These are phyloP conservation scores for Corydoras maculifer DNA, from an alignment of 2,113 vertebrate species.

Conservation along the genomic window DNA sequence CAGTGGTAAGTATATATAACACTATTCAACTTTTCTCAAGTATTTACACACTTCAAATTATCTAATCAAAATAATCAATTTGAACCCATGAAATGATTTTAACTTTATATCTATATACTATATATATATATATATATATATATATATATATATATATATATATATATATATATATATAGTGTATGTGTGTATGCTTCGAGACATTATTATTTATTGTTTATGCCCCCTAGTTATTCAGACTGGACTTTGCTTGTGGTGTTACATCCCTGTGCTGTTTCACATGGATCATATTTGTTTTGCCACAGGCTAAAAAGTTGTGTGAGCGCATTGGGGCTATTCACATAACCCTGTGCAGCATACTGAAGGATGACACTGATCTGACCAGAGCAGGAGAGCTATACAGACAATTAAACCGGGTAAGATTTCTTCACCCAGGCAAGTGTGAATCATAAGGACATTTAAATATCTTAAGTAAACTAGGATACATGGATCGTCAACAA, in stretches of 20 bases:
- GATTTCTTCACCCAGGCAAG: not conserved
- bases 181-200: no score
- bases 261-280: slow-evolving; percentile 6
- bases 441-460: no score
- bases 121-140: no score
- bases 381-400: slow-evolving; percentile 21
- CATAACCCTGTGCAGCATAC: slow-evolving; percentile 46
- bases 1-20: slow-evolving; percentile 73
- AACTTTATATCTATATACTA: no score
- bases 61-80: no score
- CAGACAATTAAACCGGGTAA: slow-evolving; percentile 44
- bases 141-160: no score
- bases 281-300: slow-evolving; percentile 25
- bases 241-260: slow-evolving; percentile 3
- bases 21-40: not conserved
- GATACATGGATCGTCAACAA: no score
- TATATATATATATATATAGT: no score
- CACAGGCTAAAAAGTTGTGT: slow-evolving; percentile 58
- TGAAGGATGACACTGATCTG: slow-evolving; percentile 47
- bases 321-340: slow-evolving; percentile 52
- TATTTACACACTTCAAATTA: no score
- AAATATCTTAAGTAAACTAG: no score
- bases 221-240: not conserved
- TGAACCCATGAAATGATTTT: no score
- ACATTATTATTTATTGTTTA: not conserved